Conservation (phyloP, 1,140 invertebrate species). For the Cydia pomonella region DNA sequence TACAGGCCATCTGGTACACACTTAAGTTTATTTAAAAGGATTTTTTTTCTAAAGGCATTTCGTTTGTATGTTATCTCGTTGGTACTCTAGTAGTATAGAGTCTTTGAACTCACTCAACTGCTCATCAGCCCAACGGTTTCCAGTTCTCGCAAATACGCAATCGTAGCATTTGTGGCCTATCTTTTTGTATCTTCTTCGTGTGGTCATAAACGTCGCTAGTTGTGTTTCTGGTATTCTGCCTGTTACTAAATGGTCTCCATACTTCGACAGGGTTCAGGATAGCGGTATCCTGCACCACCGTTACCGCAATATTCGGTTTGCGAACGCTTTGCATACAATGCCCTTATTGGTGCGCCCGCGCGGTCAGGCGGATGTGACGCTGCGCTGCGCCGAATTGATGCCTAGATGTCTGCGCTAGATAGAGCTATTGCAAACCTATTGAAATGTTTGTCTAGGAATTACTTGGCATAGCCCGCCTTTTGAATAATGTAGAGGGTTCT, state of each 20-base stretch:
- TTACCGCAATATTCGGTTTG: slow-evolving; percentile 62
- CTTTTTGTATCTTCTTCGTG: no score
- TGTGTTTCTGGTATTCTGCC: background rate
- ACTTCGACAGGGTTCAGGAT: background rate
- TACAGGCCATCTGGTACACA: background rate
- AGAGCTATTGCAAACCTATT: slow-evolving; percentile 22
- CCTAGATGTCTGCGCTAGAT: slow-evolving; percentile 61
- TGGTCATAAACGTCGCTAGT: no score
- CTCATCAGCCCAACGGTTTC: no score
- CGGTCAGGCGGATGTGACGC: slow-evolving; percentile 69
- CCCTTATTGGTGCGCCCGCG: slow-evolving; percentile 69
- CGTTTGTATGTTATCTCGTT: no score
- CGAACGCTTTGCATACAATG: slow-evolving; percentile 75
- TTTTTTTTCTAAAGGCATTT: no score
- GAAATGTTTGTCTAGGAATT: slow-evolving; percentile 16
- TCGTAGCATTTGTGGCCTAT: no score
- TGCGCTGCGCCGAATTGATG: slow-evolving; percentile 53
- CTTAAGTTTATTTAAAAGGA: background rate
- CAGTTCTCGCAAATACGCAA: no score
- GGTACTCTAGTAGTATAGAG: no score
- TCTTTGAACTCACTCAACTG: no score
- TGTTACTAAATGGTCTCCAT: background rate
- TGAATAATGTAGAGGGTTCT: slow-evolving; percentile 8
- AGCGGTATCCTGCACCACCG: slow-evolving; percentile 48
- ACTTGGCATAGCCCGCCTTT: background rate